Evolutionary conservation across 1,140 invertebrate species (phyloP).

Genomic region (Eupristina koningsbergeri): DNA sequence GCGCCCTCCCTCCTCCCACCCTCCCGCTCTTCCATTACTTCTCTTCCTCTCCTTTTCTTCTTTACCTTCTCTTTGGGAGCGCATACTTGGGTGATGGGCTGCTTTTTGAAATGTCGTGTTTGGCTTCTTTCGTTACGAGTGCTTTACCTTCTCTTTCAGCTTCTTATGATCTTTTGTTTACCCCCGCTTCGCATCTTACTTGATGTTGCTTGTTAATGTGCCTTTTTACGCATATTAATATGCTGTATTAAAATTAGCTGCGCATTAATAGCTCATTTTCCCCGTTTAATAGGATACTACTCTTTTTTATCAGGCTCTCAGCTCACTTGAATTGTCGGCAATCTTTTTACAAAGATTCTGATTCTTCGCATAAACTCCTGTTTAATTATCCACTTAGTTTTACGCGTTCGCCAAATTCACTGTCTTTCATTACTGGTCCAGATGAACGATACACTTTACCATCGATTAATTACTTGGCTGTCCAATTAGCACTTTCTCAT

Average conservation of each 20-base stretch:
- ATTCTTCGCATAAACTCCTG: background rate
- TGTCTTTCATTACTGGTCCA: too few relatives aligned
- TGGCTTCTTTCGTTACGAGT: conserved; percentile 5
- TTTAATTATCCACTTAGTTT: background rate
- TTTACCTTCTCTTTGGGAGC: background rate
- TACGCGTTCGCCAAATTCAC: too few relatives aligned
- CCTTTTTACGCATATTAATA: background rate
- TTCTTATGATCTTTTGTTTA: background rate
- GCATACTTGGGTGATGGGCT: background rate
- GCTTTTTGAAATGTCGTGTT: conserved; percentile 9
- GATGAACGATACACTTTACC: too few relatives aligned
- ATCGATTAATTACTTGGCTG: too few relatives aligned
- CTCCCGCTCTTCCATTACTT: conserved; percentile 26
- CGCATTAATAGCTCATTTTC: background rate
- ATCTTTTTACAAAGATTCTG: background rate
- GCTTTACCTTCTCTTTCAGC: background rate
- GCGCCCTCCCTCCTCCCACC: background rate
- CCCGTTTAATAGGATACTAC: background rate
- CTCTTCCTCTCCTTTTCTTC: conserved; percentile 11
- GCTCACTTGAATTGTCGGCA: background rate
- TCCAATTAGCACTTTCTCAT: too few relatives aligned
- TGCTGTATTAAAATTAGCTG: background rate
- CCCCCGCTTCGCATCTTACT: background rate
- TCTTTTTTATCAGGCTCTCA: background rate
- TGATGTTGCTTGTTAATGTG: background rate